Base-by-base conservation (phyloP, 1,140 invertebrate species). In the Monochamus saltuarius region DNA sequence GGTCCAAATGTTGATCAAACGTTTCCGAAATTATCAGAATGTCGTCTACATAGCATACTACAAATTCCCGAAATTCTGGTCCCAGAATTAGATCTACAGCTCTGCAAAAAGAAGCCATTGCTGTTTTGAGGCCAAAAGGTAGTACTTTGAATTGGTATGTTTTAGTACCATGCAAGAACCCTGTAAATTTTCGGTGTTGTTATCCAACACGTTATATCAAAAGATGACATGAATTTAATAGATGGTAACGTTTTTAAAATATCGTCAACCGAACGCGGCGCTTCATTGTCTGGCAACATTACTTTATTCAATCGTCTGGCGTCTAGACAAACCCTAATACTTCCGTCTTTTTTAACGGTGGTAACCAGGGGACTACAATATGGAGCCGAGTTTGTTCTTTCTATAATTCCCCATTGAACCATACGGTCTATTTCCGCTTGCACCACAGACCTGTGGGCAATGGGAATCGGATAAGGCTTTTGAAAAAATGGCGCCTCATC, bases 1-100 rank as follows among this genome's bases (percentile, higher is more conserved):
- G 51, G 16, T 29, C 16, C 8, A 55, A 10, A 47, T 61, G 59
- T 40, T 61, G 42, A n/a, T 45, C n/a, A n/a, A n/a, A n/a, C n/a
- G n/a, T n/a, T n/a, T n/a, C n/a, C n/a, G n/a, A n/a, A n/a, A n/a
- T n/a, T n/a, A n/a, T n/a, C n/a, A n/a, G n/a, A n/a, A n/a, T n/a
- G n/a, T n/a, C n/a, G n/a, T n/a, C n/a, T n/a, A 53, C 29, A 9
- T 53, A 53, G 14, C 7, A 14, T 14, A 37, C 50, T 9, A 53
- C 29, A 38, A 53, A 53, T 11, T 38, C 50, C 14, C 8, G 1
- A 9, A 53, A 39, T 14, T 37, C 34, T 14, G 7, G 29, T 37
- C 35, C 50, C 11, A 53, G 38, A 22, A 53, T 17, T 13, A 16
- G 13, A 36, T 53, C 35, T n/a, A 53, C 38, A 16, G 34, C 36